Evolutionary conservation across 2,113 vertebrate genomes (phyloP).

Genomic region (Chiloscyllium plagiosum): DNA sequence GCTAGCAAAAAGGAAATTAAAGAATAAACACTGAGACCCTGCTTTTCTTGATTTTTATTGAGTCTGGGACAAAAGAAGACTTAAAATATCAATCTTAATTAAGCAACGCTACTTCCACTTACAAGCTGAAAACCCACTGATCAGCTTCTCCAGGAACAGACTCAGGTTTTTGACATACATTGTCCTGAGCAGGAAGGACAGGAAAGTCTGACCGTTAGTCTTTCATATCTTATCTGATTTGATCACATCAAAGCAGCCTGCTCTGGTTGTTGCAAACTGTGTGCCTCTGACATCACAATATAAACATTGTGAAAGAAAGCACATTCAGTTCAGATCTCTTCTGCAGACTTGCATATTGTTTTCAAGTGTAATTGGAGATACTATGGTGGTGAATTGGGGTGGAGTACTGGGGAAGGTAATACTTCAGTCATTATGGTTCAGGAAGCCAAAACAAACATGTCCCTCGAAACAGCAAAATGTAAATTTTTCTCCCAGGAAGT

Average conservation of each 20-base stretch:
- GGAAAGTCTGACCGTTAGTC: neutral
- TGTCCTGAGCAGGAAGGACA: neutral
- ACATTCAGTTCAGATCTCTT: neutral
- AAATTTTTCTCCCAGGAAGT: neutral
- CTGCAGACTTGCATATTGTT: neutral
- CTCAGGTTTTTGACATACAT: neutral
- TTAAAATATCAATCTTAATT: neutral
- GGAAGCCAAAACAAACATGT: neutral
- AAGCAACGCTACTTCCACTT: neutral
- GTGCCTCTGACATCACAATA: neutral
- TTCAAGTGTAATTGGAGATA: neutral
- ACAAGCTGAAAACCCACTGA: neutral
- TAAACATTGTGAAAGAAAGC: neutral
- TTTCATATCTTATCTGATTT: slow-evolving; percentile 23
- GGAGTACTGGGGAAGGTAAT: neutral
- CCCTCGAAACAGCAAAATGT: neutral
- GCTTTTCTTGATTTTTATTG: neutral
- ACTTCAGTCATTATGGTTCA: neutral
- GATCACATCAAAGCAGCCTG: neutral
- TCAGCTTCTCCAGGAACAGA: neutral
- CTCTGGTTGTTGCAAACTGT: neutral
- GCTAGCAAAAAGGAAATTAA: neutral
- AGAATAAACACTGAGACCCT: neutral
- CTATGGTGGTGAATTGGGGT: neutral
- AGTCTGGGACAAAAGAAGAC: neutral